phyloP scores from a whole-genome alignment of 2,888 invertebrate genomes.

The Zeuzera pyrina region DNA sequence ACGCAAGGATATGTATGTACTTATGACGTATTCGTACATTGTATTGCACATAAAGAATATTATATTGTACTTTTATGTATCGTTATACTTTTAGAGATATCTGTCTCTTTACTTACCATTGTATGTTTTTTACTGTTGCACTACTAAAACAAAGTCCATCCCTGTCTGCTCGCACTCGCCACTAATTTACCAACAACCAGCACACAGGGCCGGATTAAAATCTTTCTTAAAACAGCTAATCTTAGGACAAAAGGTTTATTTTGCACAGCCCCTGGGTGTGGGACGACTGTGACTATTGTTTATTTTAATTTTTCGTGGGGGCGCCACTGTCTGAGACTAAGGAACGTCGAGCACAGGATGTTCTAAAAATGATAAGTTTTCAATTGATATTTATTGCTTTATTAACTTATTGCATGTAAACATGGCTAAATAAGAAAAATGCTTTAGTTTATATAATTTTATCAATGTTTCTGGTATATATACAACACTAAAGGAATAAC shows the following conservation, averaged over 20 bases:
- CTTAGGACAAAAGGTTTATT: conserved; percentile 70
- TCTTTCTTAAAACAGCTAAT: conserved; percentile 69
- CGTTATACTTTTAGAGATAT: no score
- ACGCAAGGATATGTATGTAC: no score
- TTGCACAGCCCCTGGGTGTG: conserved; percentile 52
- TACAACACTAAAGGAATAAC: no score
- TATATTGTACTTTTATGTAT: no score
- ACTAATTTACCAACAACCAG: conserved; percentile 6
- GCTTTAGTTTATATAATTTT: no score
- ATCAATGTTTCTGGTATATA: no score
- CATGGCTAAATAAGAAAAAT: neutral
- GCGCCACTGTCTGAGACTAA: conserved; percentile 33
- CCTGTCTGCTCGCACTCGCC: no score
- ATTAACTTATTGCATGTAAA: neutral
- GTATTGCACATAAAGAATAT: no score
- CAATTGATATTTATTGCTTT: neutral
- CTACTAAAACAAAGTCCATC: no score
- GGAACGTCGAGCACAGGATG: conserved; percentile 36
- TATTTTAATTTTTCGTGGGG: conserved; percentile 67
- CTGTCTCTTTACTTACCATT: no score
- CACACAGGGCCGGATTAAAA: conserved; percentile 28
- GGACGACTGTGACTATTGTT: conserved; percentile 62
- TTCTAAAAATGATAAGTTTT: conserved; percentile 1
- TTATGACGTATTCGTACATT: no score
- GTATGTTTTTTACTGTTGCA: no score